phyloP scores from a whole-genome alignment of 2,797 vertebrate species.

The Heliangelus exortis region DNA sequence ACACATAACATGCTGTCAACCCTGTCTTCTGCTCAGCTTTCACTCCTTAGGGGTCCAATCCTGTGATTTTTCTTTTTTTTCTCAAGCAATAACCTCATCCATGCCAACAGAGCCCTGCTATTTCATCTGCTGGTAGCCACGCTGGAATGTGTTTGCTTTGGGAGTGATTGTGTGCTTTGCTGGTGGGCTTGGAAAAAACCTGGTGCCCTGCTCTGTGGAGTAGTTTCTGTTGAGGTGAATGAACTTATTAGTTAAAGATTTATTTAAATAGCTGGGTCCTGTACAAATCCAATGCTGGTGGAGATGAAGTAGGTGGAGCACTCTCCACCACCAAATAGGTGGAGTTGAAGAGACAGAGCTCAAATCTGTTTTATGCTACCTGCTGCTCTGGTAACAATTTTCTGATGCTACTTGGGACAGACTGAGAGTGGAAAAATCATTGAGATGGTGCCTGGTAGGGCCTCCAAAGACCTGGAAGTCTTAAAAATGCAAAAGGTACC shows the following conservation, averaged over 20 bases:
- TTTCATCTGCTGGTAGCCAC: slow-evolving; percentile 44
- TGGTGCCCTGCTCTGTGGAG: neutral
- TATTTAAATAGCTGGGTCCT: neutral
- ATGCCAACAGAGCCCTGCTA: slow-evolving; percentile 36
- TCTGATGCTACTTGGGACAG: neutral
- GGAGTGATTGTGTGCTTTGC: slow-evolving; percentile 11
- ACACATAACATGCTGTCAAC: neutral
- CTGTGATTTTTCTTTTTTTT: neutral
- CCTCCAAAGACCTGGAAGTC: neutral
- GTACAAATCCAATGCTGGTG: neutral
- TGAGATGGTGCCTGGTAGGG: neutral
- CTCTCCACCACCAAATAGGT: neutral
- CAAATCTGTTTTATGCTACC: neutral
- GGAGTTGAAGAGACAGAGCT: neutral
- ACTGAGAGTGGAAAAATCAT: neutral
- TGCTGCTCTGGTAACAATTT: neutral
- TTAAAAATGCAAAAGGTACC: neutral
- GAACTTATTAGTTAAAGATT: slow-evolving; percentile 28
- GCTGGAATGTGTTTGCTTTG: slow-evolving; percentile 47
- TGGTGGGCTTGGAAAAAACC: slow-evolving; percentile 41
- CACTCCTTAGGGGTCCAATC: neutral
- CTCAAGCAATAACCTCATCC: slow-evolving; percentile 17
- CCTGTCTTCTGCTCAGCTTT: neutral
- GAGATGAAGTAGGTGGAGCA: too few species aligned
- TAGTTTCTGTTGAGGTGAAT: neutral